These are phyloP conservation scores for Homarus gammarus DNA, from an alignment of 2,888 invertebrate genomes.

Conservation along the genomic window DNA sequence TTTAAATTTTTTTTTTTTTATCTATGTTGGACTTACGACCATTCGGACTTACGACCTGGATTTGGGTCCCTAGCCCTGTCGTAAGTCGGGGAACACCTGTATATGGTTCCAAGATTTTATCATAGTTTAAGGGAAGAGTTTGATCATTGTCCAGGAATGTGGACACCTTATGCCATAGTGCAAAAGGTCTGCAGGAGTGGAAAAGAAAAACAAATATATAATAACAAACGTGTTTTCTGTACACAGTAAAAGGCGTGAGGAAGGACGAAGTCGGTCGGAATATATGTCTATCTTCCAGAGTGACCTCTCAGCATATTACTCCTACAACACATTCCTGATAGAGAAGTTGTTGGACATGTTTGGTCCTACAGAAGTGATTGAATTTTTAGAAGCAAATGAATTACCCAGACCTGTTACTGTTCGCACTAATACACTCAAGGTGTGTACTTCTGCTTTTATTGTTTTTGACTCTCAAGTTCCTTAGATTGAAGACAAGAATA, in stretches of 20 bases:
- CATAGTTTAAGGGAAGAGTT: too few relatives aligned
- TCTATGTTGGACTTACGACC: too few relatives aligned
- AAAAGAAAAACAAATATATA: too few relatives aligned
- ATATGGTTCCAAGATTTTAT: too few relatives aligned
- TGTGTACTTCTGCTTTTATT: not conserved
- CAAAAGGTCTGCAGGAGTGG: too few relatives aligned
- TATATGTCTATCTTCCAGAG: constrained; percentile 88
- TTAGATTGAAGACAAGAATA: too few relatives aligned
- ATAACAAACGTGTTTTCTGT: not conserved
- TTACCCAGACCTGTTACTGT: constrained; percentile 96
- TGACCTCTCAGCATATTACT: constrained; percentile 96
- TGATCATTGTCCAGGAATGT: too few relatives aligned
- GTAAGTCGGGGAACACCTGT: too few relatives aligned
- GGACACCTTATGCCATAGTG: too few relatives aligned
- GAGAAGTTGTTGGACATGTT: constrained; percentile 93
- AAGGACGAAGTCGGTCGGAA: constrained; percentile 86
- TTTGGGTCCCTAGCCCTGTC: too few relatives aligned
- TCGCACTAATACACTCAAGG: constrained; percentile 85
- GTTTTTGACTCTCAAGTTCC: not conserved
- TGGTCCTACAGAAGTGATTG: constrained; percentile 90
- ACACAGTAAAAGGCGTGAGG: constrained; percentile 80
- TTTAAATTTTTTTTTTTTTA: too few relatives aligned
- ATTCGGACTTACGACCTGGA: too few relatives aligned
- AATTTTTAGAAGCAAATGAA: constrained; percentile 98
- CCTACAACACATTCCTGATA: constrained; percentile 98